These are phyloP conservation scores for Drosophila niveifrons DNA, from an alignment of 2,888 invertebrate genomes.

Conservation along the genomic window DNA sequence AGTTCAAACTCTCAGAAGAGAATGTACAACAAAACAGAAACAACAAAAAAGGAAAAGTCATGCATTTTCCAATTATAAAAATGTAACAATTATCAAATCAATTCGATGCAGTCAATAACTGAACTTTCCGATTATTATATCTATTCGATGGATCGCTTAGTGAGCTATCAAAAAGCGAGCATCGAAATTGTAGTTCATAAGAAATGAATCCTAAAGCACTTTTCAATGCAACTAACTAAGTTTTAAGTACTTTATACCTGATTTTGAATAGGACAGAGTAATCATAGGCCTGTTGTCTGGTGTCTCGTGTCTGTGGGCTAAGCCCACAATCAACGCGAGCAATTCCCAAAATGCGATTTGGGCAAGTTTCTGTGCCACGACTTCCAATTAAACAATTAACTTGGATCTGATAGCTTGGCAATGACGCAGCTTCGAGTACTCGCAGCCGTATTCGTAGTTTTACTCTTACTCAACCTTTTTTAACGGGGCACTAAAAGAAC, in stretches of 20 bases:
- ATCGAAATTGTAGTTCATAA: neutral
- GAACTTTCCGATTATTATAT: neutral
- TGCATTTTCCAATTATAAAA: neutral
- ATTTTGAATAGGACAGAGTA: neutral
- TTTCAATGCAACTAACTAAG: neutral
- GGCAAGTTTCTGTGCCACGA: slow-evolving; percentile 50
- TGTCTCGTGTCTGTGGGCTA: neutral
- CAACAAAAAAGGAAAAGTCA: slow-evolving; percentile 6
- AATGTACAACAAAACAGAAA: neutral
- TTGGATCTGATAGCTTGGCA: slow-evolving; percentile 57
- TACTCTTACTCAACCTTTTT: slow-evolving; percentile 9
- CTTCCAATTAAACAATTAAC: slow-evolving; percentile 77
- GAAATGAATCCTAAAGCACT: neutral
- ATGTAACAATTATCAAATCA: neutral
- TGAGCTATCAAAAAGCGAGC: neutral
- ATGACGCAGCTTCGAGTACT: slow-evolving; percentile 39
- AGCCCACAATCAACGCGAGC: slow-evolving; percentile 29
- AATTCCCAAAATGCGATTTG: slow-evolving; percentile 20
- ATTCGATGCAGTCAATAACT: slow-evolving; percentile 10
- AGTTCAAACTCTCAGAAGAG: slow-evolving; percentile 1
- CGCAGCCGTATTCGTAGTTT: neutral
- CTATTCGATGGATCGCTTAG: neutral
- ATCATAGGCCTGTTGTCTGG: neutral
- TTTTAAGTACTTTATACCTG: slow-evolving; percentile 2
- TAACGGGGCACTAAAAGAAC: slow-evolving; percentile 1